These are phyloP conservation scores for Campylorhamphus procurvoides DNA, from an alignment of 2,113 vertebrate genomes.

Conservation along the genomic window DNA sequence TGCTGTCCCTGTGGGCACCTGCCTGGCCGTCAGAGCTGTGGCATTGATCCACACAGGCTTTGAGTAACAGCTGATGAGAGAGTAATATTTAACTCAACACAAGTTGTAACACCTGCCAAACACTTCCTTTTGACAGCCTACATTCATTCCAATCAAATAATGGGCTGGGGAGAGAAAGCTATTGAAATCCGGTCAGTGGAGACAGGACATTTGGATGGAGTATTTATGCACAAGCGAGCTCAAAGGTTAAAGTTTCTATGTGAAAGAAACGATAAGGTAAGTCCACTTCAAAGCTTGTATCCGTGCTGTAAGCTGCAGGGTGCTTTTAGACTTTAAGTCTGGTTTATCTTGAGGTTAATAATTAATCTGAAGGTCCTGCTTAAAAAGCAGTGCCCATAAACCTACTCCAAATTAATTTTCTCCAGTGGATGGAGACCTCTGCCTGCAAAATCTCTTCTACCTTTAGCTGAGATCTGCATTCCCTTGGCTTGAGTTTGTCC, in stretches of 20 bases:
- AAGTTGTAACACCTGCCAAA: constrained; percentile 69
- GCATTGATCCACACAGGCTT: constrained; percentile 44
- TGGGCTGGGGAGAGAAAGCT: constrained; percentile 99
- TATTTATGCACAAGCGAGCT: constrained; percentile 99
- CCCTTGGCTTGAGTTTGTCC: not conserved
- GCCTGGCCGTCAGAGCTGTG: constrained; percentile 9
- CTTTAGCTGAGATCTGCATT: not conserved
- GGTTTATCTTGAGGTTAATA: constrained; percentile 60
- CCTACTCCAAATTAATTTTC: not conserved
- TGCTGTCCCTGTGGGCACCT: not conserved
- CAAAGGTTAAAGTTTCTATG: constrained; percentile 99
- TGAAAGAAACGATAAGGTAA: constrained; percentile 99
- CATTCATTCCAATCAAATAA: constrained; percentile 99
- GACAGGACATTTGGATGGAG: constrained; percentile 99
- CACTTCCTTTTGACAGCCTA: constrained; percentile 87
- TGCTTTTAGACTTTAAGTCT: constrained; percentile 63
- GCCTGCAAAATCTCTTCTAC: not conserved
- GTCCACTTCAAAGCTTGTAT: constrained; percentile 69
- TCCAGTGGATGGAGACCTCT: not conserved
- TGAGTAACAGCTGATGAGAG: constrained; percentile 55
- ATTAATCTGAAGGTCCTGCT: constrained; percentile 60
- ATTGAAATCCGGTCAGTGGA: constrained; percentile 99
- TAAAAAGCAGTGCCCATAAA: not conserved
- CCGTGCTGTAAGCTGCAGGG: constrained; percentile 56
- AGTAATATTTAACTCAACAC: constrained; percentile 43